phyloP scores from a whole-genome alignment of 2,888 invertebrate genomes.

The Watsonalla cultraria region DNA sequence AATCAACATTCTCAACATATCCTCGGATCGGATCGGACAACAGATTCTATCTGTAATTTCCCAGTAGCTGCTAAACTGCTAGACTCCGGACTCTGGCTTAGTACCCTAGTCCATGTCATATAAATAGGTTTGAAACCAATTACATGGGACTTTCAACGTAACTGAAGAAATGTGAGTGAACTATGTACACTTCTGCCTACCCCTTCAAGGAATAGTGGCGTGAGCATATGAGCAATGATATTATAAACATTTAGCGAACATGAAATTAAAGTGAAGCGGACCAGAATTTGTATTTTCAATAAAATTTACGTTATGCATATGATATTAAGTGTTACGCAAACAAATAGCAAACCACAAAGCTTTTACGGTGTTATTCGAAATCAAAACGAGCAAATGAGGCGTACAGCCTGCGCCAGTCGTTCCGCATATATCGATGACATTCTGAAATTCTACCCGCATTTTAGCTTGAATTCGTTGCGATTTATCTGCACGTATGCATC shows the following conservation, averaged over 20 bases:
- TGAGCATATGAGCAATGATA: no score
- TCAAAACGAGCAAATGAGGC: constrained; percentile 6
- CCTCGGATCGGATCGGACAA: no score
- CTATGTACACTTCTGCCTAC: no score
- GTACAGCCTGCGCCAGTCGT: neutral
- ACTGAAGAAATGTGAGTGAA: no score
- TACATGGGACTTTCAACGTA: no score
- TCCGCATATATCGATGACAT: neutral
- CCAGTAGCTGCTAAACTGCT: no score
- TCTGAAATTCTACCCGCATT: neutral
- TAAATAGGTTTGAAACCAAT: no score
- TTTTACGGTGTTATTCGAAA: constrained; percentile 4
- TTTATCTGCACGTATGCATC: neutral
- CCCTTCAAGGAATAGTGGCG: no score
- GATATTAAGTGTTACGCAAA: neutral
- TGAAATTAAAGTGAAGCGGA: neutral
- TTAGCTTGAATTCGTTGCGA: neutral
- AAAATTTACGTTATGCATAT: neutral
- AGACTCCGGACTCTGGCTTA: no score
- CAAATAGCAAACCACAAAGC: constrained; percentile 5
- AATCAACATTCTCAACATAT: no score
- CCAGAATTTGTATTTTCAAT: neutral
- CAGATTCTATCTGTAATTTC: no score
- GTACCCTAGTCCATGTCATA: no score
- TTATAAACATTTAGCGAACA: neutral